phyloP scores from a whole-genome alignment of 2,888 invertebrate genomes.

The Callyntrura guangdongensis region DNA sequence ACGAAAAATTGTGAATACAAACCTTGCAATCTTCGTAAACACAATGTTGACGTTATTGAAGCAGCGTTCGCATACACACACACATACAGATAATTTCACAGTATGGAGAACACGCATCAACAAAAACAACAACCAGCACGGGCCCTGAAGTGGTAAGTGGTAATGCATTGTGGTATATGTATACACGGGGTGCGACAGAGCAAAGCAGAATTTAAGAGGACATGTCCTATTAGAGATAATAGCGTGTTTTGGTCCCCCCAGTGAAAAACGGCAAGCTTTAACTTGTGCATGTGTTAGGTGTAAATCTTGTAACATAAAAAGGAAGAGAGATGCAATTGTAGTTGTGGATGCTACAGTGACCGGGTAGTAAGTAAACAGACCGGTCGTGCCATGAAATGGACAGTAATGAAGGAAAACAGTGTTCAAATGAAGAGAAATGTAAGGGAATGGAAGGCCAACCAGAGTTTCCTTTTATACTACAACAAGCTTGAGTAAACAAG shows the following conservation, averaged over 20 bases:
- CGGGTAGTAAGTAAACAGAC: slow-evolving; percentile 27
- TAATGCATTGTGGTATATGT: background rate
- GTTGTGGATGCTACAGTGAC: slow-evolving; percentile 3
- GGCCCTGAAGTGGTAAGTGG: background rate
- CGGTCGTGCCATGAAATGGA: slow-evolving; percentile 55
- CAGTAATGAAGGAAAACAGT: slow-evolving; percentile 67
- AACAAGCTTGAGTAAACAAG: slow-evolving; percentile 3
- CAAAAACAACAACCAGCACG: background rate
- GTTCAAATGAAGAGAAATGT: slow-evolving; percentile 67
- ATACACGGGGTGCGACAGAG: background rate
- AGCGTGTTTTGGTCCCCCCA: background rate
- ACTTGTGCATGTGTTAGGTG: slow-evolving; percentile 5
- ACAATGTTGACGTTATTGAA: background rate
- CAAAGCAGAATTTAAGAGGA: slow-evolving; percentile 40
- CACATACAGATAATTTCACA: background rate
- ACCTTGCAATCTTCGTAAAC: slow-evolving; percentile 16
- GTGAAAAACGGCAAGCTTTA: slow-evolving; percentile 17
- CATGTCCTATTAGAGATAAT: slow-evolving; percentile 53
- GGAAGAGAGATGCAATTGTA: background rate
- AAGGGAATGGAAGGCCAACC: slow-evolving; percentile 39
- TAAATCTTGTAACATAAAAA: slow-evolving; percentile 22
- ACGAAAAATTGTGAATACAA: slow-evolving; percentile 26
- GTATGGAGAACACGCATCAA: background rate
- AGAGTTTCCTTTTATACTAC: slow-evolving; percentile 2
- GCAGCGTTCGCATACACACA: background rate